A percentile compares a stretch with the other conserved stretches of the same genome.
phyloP scores from a whole-genome alignment of 2,113 vertebrate species.

The Oxyura jamaicensis region DNA sequence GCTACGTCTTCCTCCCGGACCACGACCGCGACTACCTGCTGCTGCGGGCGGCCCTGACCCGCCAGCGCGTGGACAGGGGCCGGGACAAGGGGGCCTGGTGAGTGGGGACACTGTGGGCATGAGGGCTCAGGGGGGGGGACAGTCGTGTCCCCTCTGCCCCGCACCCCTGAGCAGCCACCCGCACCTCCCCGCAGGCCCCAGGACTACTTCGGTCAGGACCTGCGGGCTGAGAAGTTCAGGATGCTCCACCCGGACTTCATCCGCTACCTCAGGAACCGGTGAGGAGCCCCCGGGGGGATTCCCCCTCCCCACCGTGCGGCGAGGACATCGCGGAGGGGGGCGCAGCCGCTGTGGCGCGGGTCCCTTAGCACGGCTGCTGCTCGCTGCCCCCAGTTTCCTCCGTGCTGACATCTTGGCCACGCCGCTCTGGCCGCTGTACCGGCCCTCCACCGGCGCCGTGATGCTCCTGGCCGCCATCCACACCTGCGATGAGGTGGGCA shows the following conservation, averaged over 20 bases:
- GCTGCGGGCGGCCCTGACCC: conserved; percentile 73
- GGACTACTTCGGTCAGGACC: conserved; percentile 73
- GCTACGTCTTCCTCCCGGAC: conserved; percentile 82
- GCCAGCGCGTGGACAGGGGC: conserved; percentile 54
- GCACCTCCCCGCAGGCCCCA: conserved; percentile 59
- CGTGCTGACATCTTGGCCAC: conserved; percentile 49
- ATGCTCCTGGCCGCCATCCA: conserved; percentile 84
- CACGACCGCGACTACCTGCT: conserved; percentile 82
- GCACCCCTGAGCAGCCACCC: not conserved
- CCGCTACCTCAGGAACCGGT: conserved; percentile 86
- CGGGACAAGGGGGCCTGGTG: conserved; percentile 35
- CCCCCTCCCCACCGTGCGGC: not conserved
- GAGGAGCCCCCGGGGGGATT: not conserved
- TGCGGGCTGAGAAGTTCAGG: conserved; percentile 77
- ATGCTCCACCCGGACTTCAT: conserved; percentile 85
- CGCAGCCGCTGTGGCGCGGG: too few species aligned
- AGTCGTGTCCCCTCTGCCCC: not conserved
- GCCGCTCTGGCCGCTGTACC: conserved; percentile 68
- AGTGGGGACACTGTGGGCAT: not conserved
- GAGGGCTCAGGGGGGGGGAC: too few species aligned
- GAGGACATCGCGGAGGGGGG: too few species aligned
- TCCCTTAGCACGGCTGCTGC: not conserved
- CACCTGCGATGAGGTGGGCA: conserved; percentile 80
- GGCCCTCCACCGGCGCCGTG: conserved; percentile 80
- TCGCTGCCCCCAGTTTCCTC: conserved; percentile 73